Evolutionary conservation across 92 coral and sea anemone species (phyloP), one percentile per base, ranked within the genome.

Genomic region (Pocillopora grandis): DNA sequence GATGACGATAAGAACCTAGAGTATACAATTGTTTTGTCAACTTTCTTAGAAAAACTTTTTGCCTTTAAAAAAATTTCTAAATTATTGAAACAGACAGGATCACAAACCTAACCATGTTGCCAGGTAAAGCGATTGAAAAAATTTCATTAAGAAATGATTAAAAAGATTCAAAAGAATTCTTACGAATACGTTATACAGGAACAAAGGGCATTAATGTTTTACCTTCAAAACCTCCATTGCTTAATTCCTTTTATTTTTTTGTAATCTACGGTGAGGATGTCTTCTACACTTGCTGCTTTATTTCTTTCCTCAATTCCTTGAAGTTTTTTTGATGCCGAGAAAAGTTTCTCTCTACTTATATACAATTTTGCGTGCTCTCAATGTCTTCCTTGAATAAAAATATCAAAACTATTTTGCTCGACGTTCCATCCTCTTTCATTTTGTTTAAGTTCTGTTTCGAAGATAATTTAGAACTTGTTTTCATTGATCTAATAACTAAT

Each of bases 221-320:
- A 66, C 83, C 74, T 65, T 65, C 0, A 66, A 78, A 48, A 21
- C 15, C 31, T 42, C 82, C 82, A 78, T 78, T 23, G 20, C 23
- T 62, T 48, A 14, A 10, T 77, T 35, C 23, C 57, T 65, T 65
- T 66, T 35, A 48, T 31, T 3, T 33, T 3, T 69, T 11, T 69
- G 73, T 3, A 31, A 1, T 27, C 73, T 69, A 31, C 55, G 31
- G 17, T 16, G 55, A 79, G 66, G 56, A 13, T 27, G 14, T 48
- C 67, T 66, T 59, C 23, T 52, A 14, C 16, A 67, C 17, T 63
- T 66, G 13, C 37, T 63, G 15, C 52, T 42, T 42, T 42, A 7
- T 42, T 42, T 42, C 52, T 42, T 42, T 7, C 52, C 8, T 42
- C 1, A 27, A 1, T 27, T 42, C 52, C 52, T 42, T 42, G 5